Conservation (phyloP, 2,113 vertebrate genomes). For the Oxyruncus cristatus region DNA sequence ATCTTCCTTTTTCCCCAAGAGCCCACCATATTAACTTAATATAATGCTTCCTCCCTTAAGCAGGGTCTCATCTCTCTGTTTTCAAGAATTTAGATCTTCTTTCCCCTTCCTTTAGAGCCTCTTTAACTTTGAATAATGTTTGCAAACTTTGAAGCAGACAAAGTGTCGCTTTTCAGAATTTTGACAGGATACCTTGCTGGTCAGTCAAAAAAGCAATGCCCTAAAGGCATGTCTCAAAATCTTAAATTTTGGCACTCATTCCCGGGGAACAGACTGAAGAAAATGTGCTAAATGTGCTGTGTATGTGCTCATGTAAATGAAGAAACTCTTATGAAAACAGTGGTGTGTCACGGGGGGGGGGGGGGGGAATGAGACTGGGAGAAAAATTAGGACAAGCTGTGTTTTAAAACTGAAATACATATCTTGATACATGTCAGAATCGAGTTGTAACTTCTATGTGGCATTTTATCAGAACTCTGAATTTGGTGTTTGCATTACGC, state of each 20-base stretch:
- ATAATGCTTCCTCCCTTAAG: not conserved
- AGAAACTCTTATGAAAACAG: not conserved
- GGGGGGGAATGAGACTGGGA: not conserved
- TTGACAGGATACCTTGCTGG: not conserved
- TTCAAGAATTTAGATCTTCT: not conserved
- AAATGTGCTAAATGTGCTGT: not conserved
- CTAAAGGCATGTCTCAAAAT: not conserved
- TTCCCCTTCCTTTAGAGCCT: not conserved
- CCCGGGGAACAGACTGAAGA: not conserved
- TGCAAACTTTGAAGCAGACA: not conserved
- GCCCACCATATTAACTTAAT: not conserved
- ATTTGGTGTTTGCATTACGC: not conserved
- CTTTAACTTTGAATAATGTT: not conserved
- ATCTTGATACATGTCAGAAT: not conserved
- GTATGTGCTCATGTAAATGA: not conserved
- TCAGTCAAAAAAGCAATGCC: not conserved
- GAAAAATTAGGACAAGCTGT: not conserved
- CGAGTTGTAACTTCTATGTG: not conserved
- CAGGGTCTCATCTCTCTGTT: not conserved
- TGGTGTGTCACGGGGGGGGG: not conserved
- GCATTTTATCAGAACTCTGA: not conserved
- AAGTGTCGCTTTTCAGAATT: not conserved
- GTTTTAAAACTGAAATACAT: not conserved
- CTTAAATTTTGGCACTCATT: not conserved
- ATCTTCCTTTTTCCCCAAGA: not conserved